phyloP scores from a whole-genome alignment of 2,888 invertebrate genomes.

The Eristalinus aeneus region DNA sequence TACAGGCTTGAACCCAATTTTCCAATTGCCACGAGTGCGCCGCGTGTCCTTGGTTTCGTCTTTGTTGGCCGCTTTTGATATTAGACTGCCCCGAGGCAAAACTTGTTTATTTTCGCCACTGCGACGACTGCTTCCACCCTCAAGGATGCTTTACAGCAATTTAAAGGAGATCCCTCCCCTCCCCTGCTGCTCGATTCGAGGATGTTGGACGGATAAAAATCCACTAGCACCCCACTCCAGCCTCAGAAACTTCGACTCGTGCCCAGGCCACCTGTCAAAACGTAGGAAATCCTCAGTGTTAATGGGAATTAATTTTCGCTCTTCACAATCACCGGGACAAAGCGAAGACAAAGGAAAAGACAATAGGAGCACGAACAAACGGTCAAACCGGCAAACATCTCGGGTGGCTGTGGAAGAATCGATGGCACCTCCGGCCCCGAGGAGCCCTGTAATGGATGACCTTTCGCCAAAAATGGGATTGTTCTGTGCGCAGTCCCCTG shows the following conservation, averaged over 20 bases:
- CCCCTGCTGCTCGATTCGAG: not conserved
- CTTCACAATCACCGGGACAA: conserved; percentile 27
- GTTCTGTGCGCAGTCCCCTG: conserved; percentile 29
- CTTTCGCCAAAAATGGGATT: conserved; percentile 45
- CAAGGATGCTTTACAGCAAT: conserved; percentile 15
- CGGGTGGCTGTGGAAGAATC: conserved; percentile 18
- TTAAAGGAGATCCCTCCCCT: conserved; percentile 12
- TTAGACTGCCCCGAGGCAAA: not conserved
- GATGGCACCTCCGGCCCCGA: not conserved
- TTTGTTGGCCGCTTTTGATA: not conserved
- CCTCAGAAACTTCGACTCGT: not conserved
- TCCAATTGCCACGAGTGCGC: conserved; percentile 41
- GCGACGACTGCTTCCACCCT: not conserved
- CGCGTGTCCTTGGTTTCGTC: not conserved
- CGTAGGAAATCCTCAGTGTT: conserved; percentile 45
- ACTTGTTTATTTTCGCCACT: not conserved
- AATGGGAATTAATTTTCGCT: conserved; percentile 62
- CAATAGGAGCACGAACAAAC: not conserved
- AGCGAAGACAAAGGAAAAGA: conserved; percentile 41
- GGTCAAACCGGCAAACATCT: not conserved
- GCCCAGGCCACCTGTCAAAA: conserved; percentile 47
- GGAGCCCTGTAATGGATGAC: conserved; percentile 47
- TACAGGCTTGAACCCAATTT: conserved; percentile 45
- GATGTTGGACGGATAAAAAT: not conserved
- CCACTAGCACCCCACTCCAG: not conserved